Evolutionary conservation across 2,797 vertebrate species (phyloP).

Genomic region (Coregonus sp.): DNA sequence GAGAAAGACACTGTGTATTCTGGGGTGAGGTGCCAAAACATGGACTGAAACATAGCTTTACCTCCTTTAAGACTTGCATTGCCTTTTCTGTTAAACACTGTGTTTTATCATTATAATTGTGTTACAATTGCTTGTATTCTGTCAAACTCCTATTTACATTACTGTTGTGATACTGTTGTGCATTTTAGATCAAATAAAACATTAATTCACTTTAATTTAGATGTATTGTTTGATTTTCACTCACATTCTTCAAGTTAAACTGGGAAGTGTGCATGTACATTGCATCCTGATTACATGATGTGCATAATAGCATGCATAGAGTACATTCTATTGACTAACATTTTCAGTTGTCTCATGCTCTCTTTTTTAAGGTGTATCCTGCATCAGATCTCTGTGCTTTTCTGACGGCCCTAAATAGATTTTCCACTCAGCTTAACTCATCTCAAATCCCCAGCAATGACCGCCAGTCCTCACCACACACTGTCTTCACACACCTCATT

Average conservation of each 20-base stretch:
- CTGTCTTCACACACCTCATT: no score
- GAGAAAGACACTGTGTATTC: no score
- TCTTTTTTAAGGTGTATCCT: background rate
- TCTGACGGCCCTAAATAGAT: background rate
- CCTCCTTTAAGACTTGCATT: background rate
- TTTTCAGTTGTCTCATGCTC: background rate
- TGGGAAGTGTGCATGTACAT: no score
- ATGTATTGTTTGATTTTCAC: no score
- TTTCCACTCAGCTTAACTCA: background rate
- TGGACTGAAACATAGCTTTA: background rate
- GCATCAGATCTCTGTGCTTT: background rate
- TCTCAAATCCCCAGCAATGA: background rate
- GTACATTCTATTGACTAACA: no score
- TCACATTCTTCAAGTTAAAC: no score
- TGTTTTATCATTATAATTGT: background rate
- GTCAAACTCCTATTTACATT: background rate
- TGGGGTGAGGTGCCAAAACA: background rate
- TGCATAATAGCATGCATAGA: no score
- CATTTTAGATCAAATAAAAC: no score
- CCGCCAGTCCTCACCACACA: background rate
- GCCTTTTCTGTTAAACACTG: no score
- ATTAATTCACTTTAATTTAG: no score
- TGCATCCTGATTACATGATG: no score
- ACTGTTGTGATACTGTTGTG: no score
- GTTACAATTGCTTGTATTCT: background rate